Conservation (phyloP, 2,888 invertebrate species). For the Aphodius granarius region DNA sequence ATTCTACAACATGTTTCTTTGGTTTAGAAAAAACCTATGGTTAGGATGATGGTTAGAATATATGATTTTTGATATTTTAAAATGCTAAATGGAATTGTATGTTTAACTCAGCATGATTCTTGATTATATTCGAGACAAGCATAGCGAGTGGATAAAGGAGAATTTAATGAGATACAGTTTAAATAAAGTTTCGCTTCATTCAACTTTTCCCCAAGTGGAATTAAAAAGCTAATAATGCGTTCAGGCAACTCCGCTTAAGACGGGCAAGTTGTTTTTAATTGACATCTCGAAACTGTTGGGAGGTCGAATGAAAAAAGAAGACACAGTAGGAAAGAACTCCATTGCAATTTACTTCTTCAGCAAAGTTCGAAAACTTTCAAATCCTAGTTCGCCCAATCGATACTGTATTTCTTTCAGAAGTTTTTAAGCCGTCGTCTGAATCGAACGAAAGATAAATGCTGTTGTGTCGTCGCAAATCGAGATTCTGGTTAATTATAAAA, state of each 20-base stretch:
- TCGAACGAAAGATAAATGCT: background rate
- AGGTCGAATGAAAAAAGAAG: background rate
- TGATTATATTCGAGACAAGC: background rate
- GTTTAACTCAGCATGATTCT: background rate
- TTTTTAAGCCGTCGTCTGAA: background rate
- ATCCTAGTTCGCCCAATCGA: background rate
- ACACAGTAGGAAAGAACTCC: background rate
- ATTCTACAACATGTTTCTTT: too few relatives aligned
- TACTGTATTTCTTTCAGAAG: background rate
- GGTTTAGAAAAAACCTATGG: too few relatives aligned
- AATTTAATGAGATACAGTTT: background rate
- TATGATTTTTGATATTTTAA: too few relatives aligned
- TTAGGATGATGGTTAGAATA: too few relatives aligned
- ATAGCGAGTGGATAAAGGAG: background rate
- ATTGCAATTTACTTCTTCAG: background rate
- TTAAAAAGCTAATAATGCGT: background rate
- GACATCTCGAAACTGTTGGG: background rate
- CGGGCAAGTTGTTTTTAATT: background rate
- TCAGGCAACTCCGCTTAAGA: background rate
- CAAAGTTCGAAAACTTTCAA: background rate
- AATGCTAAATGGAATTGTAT: too few relatives aligned
- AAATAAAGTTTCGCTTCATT: background rate
- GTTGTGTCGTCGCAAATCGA: background rate
- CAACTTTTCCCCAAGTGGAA: background rate
- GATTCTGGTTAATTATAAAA: background rate